Evolutionary conservation across 2,113 vertebrate species (phyloP), one percentile per base, ranked within the genome.

Genomic region (Saiga tatarica): DNA sequence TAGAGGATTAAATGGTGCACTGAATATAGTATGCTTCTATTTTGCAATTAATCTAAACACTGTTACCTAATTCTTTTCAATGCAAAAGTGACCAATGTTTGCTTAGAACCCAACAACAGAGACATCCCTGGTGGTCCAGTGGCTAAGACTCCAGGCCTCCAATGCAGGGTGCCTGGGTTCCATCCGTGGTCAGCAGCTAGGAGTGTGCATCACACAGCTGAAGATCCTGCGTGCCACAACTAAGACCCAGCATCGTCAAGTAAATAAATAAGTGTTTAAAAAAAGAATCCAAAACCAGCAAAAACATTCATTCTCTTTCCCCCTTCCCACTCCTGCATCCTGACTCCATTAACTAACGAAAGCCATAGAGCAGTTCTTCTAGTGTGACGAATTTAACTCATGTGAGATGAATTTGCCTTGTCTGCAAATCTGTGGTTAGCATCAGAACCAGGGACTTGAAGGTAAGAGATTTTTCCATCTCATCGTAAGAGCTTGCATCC

Each of bases 21-120:
- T 87, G 62, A 85, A 67, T 47, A 62, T 93, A 84, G 74, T 57
- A 60, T 57, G 26, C 45, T 83, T 0, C 1, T 74, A 42, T 92
- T 91, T 95, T 92, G 17, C 15, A 83, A 25, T 78, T 92, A 88
- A 93, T 94, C 17, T 55, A 94, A 78, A 81, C 47, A 47, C 86
- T 87, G 13, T 76, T 79, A 87, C 2, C 16, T 59, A 90, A 53
- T 96, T 96, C 78, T 94, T 94, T 92, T 60, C 90, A 93, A 57
- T 57, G 25, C 42, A 91, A 78, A 95, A 91, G 50, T 39, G 16
- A 83, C 87, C 71, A 28, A 60, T 71, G 4, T 88, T 95, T 97
- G n/a, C 91, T 96, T 94, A 96, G 86, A 93, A 86, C 16, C 30
- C 82, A 85, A 53, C 8, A 74, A 74, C 39, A 74, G 81, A 6